Evolutionary conservation across 1,140 invertebrate species (phyloP).

Genomic region (Stegodyphus dumicola): DNA sequence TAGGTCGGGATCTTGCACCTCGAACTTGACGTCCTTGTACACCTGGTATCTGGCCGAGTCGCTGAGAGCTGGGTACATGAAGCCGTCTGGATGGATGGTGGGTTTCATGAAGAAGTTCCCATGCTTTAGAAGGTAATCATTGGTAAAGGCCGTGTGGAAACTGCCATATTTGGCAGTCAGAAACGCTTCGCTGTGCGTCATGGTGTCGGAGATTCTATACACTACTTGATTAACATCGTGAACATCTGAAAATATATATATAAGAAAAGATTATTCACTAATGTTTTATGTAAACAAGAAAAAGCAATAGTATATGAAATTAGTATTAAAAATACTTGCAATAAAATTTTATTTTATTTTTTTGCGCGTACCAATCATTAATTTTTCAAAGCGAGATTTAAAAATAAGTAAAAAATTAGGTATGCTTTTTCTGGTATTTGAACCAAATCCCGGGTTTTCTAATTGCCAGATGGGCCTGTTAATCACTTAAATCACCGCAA

Average conservation of each 20-base stretch:
- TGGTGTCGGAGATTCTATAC: neutral
- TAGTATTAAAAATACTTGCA: no score
- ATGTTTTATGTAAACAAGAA: no score
- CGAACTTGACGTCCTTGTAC: conserved; percentile 26
- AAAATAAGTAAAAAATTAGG: no score
- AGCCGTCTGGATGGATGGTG: conserved; percentile 37
- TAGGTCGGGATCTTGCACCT: neutral
- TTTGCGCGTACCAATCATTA: no score
- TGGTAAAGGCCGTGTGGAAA: conserved; percentile 28
- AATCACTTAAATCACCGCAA: no score
- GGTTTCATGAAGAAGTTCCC: conserved; percentile 57
- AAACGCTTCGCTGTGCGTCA: conserved; percentile 44
- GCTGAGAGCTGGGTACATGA: conserved; percentile 28
- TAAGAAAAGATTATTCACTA: no score
- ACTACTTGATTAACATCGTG: conserved; percentile 6
- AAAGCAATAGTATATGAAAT: no score
- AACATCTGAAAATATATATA: neutral
- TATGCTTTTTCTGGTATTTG: no score
- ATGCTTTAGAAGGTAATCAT: conserved; percentile 45
- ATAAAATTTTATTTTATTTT: no score
- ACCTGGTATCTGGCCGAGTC: conserved; percentile 17
- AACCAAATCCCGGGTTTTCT: no score
- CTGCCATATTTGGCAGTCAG: conserved; percentile 26
- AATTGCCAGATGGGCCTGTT: no score
- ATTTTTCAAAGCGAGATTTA: no score